Percentiles rank a stretch among this genome's conserved stretches.
These are phyloP conservation scores for Hepsetus odoe DNA, from an alignment of 2,113 vertebrate species.

Conservation along the genomic window DNA sequence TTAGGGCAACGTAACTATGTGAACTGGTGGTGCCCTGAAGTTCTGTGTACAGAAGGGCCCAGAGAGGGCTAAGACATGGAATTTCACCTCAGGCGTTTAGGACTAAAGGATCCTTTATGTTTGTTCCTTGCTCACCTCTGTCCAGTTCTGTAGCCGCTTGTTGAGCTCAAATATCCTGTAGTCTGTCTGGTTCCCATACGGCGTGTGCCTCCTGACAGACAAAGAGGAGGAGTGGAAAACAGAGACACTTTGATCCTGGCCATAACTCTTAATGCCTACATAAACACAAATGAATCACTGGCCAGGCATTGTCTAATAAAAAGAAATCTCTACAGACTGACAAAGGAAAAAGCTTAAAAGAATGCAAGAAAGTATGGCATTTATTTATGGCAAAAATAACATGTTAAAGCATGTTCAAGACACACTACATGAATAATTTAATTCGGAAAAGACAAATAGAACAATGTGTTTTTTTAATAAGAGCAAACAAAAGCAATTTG, in stretches of 20 bases:
- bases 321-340: not conserved
- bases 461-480: too few relatives aligned
- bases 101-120: not conserved
- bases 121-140: conserved; percentile 81
- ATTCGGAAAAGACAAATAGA: too few relatives aligned
- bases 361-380: too few relatives aligned
- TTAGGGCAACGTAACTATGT: not conserved
- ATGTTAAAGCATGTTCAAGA: too few relatives aligned
- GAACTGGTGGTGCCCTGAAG: not conserved
- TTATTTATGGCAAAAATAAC: not conserved
- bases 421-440: too few relatives aligned
- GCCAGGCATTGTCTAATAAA: not conserved
- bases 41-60: not conserved
- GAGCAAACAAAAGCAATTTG: too few relatives aligned
- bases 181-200: conserved; percentile 98
- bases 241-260: not conserved
- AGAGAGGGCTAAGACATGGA: not conserved
- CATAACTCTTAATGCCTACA: conserved; percentile 1
- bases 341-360: not conserved
- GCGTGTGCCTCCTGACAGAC: conserved; percentile 90
- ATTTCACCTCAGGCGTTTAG: not conserved
- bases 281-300: not conserved
- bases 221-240: conserved; percentile 6
- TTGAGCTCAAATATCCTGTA: conserved; percentile 99
- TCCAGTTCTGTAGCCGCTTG: conserved; percentile 98